Conservation (phyloP, 2,888 invertebrate species). For the Julus scanicus region DNA sequence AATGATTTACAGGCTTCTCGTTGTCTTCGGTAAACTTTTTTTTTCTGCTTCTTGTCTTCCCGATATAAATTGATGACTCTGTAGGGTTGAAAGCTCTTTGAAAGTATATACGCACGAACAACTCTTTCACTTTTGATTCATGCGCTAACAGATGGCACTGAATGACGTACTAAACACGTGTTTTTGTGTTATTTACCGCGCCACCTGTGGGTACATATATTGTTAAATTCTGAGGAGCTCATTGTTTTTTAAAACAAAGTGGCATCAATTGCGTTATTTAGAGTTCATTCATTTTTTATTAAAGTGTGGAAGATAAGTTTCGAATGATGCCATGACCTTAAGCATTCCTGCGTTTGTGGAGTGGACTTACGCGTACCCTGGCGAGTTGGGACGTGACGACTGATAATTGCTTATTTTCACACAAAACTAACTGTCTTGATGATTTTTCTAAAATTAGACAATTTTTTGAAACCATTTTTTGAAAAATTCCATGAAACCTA, state of each 20-base stretch:
- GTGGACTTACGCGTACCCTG: too few species aligned
- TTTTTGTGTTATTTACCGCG: not conserved
- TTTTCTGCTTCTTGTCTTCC: not conserved
- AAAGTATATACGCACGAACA: not conserved
- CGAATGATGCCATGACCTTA: too few species aligned
- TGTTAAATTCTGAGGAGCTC: not conserved
- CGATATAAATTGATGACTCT: not conserved
- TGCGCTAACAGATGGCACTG: not conserved
- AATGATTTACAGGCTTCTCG: slow-evolving; percentile 21
- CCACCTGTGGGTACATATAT: not conserved
- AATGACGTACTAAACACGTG: not conserved
- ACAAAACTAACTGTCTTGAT: too few species aligned
- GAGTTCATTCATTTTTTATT: too few species aligned
- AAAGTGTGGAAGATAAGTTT: too few species aligned
- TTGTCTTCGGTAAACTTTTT: slow-evolving; percentile 29
- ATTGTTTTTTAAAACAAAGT: not conserved
- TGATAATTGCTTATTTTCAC: too few species aligned
- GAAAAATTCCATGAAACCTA: too few species aligned
- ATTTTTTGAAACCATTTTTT: too few species aligned
- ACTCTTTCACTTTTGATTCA: not conserved
- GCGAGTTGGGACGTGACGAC: too few species aligned
- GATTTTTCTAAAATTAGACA: too few species aligned
- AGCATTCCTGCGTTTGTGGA: too few species aligned
- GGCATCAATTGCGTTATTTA: not conserved
- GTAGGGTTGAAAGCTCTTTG: slow-evolving; percentile 14